Evolutionary conservation across 2,797 vertebrate species (phyloP), one percentile per base, ranked within the genome.

Genomic region (Enteromius afrohamiltoni): DNA sequence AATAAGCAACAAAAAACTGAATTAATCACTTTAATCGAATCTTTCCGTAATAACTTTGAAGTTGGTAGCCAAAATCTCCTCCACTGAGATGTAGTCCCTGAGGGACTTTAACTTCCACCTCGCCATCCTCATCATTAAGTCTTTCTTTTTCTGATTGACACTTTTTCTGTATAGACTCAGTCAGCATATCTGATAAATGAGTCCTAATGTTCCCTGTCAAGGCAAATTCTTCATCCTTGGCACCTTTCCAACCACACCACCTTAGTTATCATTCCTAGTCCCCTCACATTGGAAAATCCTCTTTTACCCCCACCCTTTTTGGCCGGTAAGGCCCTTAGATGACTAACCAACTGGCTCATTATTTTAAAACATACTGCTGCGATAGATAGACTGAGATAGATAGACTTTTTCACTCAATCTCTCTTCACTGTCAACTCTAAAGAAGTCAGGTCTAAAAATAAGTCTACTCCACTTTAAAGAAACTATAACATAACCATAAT

Each of bases 141-240:
- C 77, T 23, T 83, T 90, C 5, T 86, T 79, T 65, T 58, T 34
- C 49, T 87, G 90, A 53, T 9, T 21, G 19, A 90, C 88, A 87
- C 87, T 51, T 51, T 80, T 82, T 88, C 86, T 84, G 87, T 78
- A 73, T 29, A 62, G 75, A 85, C 73, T 80, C 34, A 84, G 83
- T 91, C 88, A 91, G 89, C 89, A 89, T 81, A 87, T 91, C 89
- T 90, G 80, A 86, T 91, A 91, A 92, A 89, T 90, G 90, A 77
- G 86, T 84, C 84, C 87, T 87, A 77, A 86, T 14, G 29, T 88
- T 86, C 77, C 73, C n/a, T 42, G 47, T 64, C 29, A 19, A 42
- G 34, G 31, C 1, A 71, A 76, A 80, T 26, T 74, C 77, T 85
- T 79, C 79, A 75, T 87, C 87, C 60, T 68, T 85, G 40, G 67